A percentile compares a stretch with the other conserved stretches of the same genome.
Conservation (phyloP, 2,113 vertebrate species). For the Dicrurus megarhynchus region DNA sequence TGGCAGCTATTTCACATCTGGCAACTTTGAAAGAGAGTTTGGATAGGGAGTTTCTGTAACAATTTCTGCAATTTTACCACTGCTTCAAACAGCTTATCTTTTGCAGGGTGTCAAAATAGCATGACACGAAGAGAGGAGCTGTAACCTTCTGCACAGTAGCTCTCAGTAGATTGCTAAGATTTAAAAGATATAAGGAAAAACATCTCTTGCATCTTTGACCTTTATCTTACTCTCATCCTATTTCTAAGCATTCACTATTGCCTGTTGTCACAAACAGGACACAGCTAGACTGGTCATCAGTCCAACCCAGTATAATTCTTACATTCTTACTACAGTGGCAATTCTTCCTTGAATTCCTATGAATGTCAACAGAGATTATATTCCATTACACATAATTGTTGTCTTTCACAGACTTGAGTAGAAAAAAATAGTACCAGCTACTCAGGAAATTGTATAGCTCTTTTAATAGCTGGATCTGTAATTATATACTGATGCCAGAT, state of each 20-base stretch:
- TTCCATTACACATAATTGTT: not conserved
- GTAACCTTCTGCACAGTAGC: not conserved
- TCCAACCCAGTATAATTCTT: not conserved
- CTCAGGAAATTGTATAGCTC: not conserved
- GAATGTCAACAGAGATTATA: not conserved
- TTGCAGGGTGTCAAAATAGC: not conserved
- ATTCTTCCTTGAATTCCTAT: not conserved
- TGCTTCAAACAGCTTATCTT: not conserved
- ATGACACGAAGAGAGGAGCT: not conserved
- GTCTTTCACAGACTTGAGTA: not conserved
- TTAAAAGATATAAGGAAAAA: not conserved
- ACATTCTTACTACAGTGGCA: not conserved
- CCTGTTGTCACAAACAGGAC: not conserved
- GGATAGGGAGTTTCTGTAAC: not conserved
- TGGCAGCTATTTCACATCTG: not conserved
- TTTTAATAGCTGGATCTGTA: not conserved
- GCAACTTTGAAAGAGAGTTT: not conserved
- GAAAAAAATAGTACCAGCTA: not conserved
- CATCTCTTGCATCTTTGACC: not conserved
- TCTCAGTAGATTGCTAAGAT: not conserved
- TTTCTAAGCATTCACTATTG: not conserved
- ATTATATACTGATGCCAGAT: not conserved
- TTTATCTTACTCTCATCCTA: not conserved
- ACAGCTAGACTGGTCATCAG: not conserved
- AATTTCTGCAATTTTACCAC: not conserved